phyloP scores from a whole-genome alignment of 2,888 invertebrate genomes.

The Crematogaster levior region DNA sequence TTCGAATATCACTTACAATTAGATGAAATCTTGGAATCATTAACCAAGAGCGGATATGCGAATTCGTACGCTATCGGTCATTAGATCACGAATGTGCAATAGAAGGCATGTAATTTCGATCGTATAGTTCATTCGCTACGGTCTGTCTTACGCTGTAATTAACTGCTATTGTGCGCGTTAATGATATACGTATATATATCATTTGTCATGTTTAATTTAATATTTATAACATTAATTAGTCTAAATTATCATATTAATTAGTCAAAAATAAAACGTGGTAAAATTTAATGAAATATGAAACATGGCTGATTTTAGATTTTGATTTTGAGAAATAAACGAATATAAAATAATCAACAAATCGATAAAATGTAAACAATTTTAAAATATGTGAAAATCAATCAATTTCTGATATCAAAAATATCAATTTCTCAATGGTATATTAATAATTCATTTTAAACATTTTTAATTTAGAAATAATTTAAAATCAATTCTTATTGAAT shows the following conservation, averaged over 20 bases:
- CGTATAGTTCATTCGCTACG: not conserved
- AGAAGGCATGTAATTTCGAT: slow-evolving; percentile 24
- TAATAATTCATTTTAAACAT: not conserved
- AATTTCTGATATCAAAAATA: not conserved
- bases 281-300: slow-evolving; percentile 26
- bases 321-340: not conserved
- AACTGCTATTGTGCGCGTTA: slow-evolving; percentile 17
- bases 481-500: not conserved
- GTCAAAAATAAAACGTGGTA: not conserved
- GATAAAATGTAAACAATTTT: not conserved
- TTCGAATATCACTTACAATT: slow-evolving; percentile 12
- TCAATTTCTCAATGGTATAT: not conserved
- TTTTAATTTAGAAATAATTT: not conserved
- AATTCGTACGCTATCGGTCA: slow-evolving; percentile 13
- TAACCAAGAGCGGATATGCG: not conserved
- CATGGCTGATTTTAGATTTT: not conserved
- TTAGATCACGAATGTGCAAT: not conserved
- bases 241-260: slow-evolving; percentile 34
- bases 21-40: slow-evolving; percentile 54
- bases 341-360: slow-evolving; percentile 27
- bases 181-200: slow-evolving; percentile 3
- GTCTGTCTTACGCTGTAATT: slow-evolving; percentile 30
- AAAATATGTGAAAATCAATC: too few relatives aligned
- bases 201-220: slow-evolving; percentile 22
- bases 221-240: slow-evolving; percentile 36